These are phyloP conservation scores for Chloroceryle inda DNA, from an alignment of 2,797 vertebrate genomes.

Conservation along the genomic window DNA sequence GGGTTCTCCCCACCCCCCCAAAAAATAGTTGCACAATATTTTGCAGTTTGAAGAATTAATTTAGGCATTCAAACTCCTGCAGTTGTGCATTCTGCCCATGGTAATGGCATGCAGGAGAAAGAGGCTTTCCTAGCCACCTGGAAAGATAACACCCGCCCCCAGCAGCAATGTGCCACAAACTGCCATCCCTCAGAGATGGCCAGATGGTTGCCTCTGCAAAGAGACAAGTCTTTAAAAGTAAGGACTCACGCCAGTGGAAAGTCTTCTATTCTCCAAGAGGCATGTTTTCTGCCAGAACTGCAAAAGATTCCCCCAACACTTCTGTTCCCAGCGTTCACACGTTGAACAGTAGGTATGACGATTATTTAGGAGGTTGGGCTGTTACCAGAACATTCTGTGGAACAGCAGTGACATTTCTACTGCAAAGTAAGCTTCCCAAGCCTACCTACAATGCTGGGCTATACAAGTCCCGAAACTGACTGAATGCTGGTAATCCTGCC, in stretches of 20 bases:
- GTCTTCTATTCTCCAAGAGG: constrained; percentile 14
- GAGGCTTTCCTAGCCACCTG: constrained; percentile 30
- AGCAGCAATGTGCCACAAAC: neutral
- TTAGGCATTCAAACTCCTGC: neutral
- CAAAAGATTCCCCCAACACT: neutral
- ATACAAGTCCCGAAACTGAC: neutral
- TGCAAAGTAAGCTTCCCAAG: constrained; percentile 17
- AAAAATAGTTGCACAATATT: neutral
- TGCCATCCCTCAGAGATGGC: neutral
- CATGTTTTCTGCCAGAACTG: neutral
- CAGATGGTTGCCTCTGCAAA: constrained; percentile 51
- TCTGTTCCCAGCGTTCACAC: constrained; percentile 17
- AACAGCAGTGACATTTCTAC: constrained; percentile 34
- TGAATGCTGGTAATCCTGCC: constrained; percentile 6
- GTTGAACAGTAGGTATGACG: neutral
- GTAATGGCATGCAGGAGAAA: neutral
- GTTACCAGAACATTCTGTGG: constrained; percentile 2
- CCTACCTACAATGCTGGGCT: neutral
- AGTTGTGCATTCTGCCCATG: neutral
- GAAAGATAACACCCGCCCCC: constrained; percentile 21
- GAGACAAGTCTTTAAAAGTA: constrained; percentile 36
- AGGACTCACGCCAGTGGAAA: constrained; percentile 32
- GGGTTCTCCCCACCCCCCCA: neutral
- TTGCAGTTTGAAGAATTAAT: neutral
- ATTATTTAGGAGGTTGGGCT: constrained; percentile 47